phyloP scores from a whole-genome alignment of 2,797 vertebrate genomes.

The Epinephelus malabaricus region DNA sequence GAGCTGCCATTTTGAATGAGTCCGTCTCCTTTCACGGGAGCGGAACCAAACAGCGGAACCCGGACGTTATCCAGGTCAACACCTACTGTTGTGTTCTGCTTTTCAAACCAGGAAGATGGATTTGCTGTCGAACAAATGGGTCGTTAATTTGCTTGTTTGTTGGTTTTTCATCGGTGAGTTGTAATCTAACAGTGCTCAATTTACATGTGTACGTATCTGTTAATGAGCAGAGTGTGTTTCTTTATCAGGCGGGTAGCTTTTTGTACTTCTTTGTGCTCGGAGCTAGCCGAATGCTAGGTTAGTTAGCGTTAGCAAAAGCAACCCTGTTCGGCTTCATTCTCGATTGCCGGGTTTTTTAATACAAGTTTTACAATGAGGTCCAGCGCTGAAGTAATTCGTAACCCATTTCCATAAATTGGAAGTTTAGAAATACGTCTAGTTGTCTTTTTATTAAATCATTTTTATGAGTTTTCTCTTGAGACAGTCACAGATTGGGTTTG shows the following conservation, averaged over 20 bases:
- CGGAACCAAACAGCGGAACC: conserved; percentile 67
- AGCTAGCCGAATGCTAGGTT: conserved; percentile 73
- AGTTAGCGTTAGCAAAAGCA: conserved; percentile 50
- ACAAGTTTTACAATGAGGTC: conserved; percentile 10
- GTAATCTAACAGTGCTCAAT: fast-evolving
- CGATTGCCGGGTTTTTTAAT: background rate
- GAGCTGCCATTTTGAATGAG: conserved; percentile 55
- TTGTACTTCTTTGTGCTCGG: conserved; percentile 64
- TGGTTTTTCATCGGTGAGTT: conserved; percentile 75
- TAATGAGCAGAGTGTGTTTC: background rate
- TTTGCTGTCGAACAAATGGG: conserved; percentile 69
- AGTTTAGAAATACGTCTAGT: fast-evolving
- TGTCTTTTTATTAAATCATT: fast-evolving
- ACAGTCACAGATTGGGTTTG: background rate
- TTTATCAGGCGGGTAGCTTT: background rate
- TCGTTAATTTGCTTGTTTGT: conserved; percentile 62
- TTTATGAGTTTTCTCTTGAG: background rate
- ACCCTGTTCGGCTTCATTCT: conserved; percentile 9
- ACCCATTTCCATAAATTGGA: fast-evolving
- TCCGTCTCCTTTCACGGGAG: background rate
- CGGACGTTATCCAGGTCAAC: conserved; percentile 67
- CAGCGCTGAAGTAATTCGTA: fast-evolving
- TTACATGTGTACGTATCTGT: background rate
- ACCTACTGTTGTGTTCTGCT: conserved; percentile 77
- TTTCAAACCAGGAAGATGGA: conserved; percentile 87